Evolutionary conservation across 2,113 vertebrate genomes (phyloP).

Genomic region (Coregonus clupeaformis): DNA sequence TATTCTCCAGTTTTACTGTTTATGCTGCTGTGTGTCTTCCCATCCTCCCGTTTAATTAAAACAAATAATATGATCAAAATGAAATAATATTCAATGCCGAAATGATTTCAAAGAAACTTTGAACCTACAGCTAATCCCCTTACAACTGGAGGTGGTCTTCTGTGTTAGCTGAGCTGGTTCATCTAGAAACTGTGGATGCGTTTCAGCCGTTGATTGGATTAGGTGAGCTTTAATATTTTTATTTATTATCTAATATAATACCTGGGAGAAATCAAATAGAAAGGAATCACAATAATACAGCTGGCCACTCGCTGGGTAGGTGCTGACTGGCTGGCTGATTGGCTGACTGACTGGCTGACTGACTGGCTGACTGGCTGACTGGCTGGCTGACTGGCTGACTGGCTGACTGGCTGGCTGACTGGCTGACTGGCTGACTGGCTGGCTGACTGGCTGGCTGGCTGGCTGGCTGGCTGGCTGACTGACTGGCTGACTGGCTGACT

Average conservation of each 20-base stretch:
- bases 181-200: constrained; percentile 49
- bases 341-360: too few relatives aligned
- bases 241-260: constrained; percentile 64
- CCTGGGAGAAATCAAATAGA: constrained; percentile 54
- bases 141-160: constrained; percentile 51
- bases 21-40: constrained; percentile 5
- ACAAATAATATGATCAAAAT: constrained; percentile 67
- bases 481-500: too few relatives aligned
- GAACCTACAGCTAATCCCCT: constrained; percentile 77
- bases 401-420: rapidly evolving
- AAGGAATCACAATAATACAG: constrained; percentile 40
- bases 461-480: too few relatives aligned
- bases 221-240: constrained; percentile 60
- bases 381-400: rapidly evolving
- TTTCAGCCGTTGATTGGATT: constrained; percentile 64
- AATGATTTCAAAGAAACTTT: constrained; percentile 80
- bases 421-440: rapidly evolving
- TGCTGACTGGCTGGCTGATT: too few relatives aligned
- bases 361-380: too few relatives aligned
- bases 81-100: constrained; percentile 72
- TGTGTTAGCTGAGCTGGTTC: constrained; percentile 50
- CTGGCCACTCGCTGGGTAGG: constrained; percentile 19
- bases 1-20: constrained; percentile 21
- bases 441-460: rapidly evolving
- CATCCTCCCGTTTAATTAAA: constrained; percentile 69